These are phyloP conservation scores for Yponomeuta plumbellus DNA, from an alignment of 2,888 invertebrate species.

Conservation along the genomic window DNA sequence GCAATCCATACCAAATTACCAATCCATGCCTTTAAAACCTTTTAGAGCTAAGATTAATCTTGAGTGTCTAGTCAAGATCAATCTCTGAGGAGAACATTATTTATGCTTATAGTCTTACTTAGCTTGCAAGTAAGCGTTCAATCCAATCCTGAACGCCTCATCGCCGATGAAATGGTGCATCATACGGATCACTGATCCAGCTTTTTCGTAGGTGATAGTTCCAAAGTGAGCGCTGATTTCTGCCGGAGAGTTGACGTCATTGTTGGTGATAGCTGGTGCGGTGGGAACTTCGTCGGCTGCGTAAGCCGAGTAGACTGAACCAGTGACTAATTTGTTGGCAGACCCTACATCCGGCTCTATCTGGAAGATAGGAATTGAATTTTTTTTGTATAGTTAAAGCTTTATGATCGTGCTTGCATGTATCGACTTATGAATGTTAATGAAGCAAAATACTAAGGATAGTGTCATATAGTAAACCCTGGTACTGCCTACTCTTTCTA, in stretches of 20 bases:
- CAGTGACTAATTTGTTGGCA: constrained; percentile 77
- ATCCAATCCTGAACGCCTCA: constrained; percentile 42
- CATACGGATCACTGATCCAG: constrained; percentile 69
- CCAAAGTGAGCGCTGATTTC: constrained; percentile 81
- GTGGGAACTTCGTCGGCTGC: constrained; percentile 70
- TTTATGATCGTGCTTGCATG: too few species aligned
- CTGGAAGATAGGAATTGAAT: constrained; percentile 41
- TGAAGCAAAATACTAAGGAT: too few species aligned
- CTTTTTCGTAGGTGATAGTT: constrained; percentile 82
- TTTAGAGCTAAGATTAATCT: too few species aligned
- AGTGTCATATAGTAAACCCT: too few species aligned
- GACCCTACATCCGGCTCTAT: constrained; percentile 78
- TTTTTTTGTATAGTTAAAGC: background rate
- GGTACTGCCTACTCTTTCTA: too few species aligned
- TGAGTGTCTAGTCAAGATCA: too few species aligned
- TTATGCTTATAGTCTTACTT: constrained; percentile 55
- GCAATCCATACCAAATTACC: too few species aligned
- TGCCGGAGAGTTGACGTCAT: constrained; percentile 73
- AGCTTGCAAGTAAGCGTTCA: constrained; percentile 50
- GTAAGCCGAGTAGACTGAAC: constrained; percentile 81
- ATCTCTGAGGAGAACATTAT: background rate
- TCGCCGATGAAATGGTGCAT: constrained; percentile 64
- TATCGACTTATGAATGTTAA: too few species aligned
- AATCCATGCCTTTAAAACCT: too few species aligned
- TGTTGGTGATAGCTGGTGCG: constrained; percentile 74